These are phyloP conservation scores for Morinoia aosen DNA, from an alignment of 2,888 invertebrate species.

Conservation along the genomic window DNA sequence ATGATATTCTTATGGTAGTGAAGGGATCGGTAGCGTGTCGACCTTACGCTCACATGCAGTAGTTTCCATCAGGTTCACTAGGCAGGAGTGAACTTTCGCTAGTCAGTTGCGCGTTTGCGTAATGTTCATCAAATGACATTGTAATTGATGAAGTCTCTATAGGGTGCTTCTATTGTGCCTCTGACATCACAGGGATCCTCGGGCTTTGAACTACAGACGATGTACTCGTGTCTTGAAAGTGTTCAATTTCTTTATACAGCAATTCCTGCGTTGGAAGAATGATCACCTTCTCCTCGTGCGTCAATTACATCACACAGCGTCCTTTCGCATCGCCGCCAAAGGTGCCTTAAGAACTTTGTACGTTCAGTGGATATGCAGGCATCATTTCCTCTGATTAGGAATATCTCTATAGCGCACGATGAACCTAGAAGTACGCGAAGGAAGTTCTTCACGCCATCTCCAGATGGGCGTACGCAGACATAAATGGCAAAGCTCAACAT, in stretches of 20 bases:
- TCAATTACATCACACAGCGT: background rate
- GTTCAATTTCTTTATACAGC: background rate
- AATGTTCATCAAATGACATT: background rate
- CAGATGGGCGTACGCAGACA: background rate
- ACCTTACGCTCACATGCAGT: background rate
- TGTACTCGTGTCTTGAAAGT: background rate
- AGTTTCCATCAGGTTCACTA: background rate
- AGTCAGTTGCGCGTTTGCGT: background rate
- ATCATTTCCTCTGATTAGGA: background rate
- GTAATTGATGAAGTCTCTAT: background rate
- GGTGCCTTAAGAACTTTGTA: background rate
- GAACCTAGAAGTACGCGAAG: background rate
- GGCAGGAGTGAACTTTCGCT: background rate
- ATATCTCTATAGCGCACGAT: background rate
- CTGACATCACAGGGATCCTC: background rate
- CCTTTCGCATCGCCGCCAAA: background rate
- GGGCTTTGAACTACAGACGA: background rate
- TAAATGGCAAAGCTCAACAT: background rate
- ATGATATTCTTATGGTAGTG: background rate
- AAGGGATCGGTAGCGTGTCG: background rate
- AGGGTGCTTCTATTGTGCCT: background rate
- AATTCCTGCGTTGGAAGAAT: background rate
- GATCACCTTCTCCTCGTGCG: background rate
- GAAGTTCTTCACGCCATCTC: background rate
- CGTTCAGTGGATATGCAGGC: too few species aligned